Evolutionary conservation across 2,113 vertebrate species (phyloP).

Genomic region (Sinocyclocheilus maitianheensis): DNA sequence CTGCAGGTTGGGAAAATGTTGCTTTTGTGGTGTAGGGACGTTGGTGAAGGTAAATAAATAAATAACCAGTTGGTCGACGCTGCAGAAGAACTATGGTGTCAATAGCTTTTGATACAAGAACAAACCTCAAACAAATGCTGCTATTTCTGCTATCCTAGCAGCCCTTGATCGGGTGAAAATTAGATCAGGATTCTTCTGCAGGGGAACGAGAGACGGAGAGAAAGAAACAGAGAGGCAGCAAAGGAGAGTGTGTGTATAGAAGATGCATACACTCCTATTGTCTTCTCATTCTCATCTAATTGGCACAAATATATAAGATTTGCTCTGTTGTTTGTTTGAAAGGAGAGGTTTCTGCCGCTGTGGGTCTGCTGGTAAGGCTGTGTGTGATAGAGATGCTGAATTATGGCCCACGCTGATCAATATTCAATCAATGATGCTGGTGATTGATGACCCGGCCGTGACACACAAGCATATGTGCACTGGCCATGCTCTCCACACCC

Average conservation of each 20-base stretch:
- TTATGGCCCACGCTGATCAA: constrained; percentile 44
- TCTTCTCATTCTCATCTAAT: constrained; percentile 34
- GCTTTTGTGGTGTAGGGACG: neutral
- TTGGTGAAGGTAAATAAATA: constrained; percentile 47
- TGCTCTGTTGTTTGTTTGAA: constrained; percentile 30
- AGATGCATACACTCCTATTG: constrained; percentile 5
- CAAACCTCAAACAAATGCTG: constrained; percentile 55
- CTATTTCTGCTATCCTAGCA: constrained; percentile 51
- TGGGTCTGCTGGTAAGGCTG: constrained; percentile 3
- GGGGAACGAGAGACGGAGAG: constrained; percentile 32
- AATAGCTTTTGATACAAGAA: constrained; percentile 55
- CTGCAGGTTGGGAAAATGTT: constrained; percentile 13
- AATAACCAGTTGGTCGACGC: constrained; percentile 35
- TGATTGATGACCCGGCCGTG: constrained; percentile 50
- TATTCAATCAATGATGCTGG: constrained; percentile 46
- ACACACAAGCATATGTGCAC: constrained; percentile 7
- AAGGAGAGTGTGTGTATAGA: neutral
- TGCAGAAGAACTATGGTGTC: constrained; percentile 41
- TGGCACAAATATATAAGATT: constrained; percentile 31
- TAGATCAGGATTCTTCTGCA: constrained; percentile 52
- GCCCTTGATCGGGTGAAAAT: constrained; percentile 54
- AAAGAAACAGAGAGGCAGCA: constrained; percentile 10
- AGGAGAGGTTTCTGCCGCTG: constrained; percentile 22
- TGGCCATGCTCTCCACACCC: neutral
- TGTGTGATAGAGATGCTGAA: constrained; percentile 25